Evolutionary conservation across 2,113 vertebrate species (phyloP).

Genomic region (Cyrtonyx montezumae): DNA sequence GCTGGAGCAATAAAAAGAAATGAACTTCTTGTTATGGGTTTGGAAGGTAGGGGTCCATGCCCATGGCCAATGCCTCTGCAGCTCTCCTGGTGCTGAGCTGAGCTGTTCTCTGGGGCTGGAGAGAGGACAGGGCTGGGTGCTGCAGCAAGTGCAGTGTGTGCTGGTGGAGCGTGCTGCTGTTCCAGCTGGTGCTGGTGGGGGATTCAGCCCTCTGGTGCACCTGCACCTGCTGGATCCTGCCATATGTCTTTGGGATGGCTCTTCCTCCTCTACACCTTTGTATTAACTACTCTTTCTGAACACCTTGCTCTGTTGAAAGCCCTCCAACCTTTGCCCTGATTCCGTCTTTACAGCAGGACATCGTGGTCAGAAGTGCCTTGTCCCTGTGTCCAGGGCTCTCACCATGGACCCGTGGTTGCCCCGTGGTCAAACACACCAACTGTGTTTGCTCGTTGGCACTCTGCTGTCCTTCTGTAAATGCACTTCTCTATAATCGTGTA

Average conservation of each 20-base stretch:
- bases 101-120: neutral
- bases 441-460: neutral
- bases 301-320: neutral
- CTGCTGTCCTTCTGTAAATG: neutral
- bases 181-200: neutral
- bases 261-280: neutral
- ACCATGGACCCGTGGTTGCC: rapidly evolving
- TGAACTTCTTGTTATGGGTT: neutral
- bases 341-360: neutral
- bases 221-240: neutral
- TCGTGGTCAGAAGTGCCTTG: neutral
- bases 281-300: neutral
- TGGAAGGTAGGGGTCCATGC: neutral
- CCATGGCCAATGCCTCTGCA: rapidly evolving
- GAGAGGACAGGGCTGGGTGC: neutral
- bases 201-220: neutral
- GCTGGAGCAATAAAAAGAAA: neutral
- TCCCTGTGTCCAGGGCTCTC: rapidly evolving
- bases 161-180: neutral
- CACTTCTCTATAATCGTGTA: rapidly evolving
- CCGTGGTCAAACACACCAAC: neutral
- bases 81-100: rapidly evolving
- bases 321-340: neutral
- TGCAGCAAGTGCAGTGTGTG: neutral
- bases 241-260: neutral